Conservation (phyloP, 2,797 vertebrate species). For the Sebastiscus albofasciatus region DNA sequence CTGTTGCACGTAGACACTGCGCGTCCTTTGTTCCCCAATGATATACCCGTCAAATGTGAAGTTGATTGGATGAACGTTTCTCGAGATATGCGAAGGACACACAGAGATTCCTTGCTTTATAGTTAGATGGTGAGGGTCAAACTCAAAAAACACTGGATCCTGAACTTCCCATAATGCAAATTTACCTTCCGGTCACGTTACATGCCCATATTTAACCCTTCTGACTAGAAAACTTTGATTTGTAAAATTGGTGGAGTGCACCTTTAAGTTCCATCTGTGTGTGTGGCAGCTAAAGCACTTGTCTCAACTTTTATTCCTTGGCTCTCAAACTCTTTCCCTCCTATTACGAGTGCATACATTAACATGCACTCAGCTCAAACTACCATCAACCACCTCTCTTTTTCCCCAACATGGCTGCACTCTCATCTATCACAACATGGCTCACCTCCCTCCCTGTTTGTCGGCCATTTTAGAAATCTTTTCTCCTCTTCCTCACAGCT, state of each 20-base stretch:
- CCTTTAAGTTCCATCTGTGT: no score
- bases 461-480: conserved; percentile 71
- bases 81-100: no score
- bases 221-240: background rate
- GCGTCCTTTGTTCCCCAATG: fast-evolving
- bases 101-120: no score
- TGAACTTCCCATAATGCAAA: no score
- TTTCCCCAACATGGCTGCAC: background rate
- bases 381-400: background rate
- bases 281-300: background rate
- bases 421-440: conserved; percentile 56
- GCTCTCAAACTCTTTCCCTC: background rate
- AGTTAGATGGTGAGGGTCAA: no score
- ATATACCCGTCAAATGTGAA: no score
- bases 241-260: no score
- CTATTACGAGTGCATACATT: background rate
- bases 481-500: conserved; percentile 35
- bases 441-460: conserved; percentile 46
- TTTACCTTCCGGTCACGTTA: background rate
- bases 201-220: background rate
- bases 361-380: background rate
- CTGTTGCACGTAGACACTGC: fast-evolving
- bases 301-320: background rate
- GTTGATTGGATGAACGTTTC: no score
- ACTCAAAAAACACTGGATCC: no score